A percentile compares a stretch with the other conserved stretches of the same genome.
These are phyloP conservation scores for Pseudopipra pipra DNA, from an alignment of 2,113 vertebrate genomes.

Conservation along the genomic window DNA sequence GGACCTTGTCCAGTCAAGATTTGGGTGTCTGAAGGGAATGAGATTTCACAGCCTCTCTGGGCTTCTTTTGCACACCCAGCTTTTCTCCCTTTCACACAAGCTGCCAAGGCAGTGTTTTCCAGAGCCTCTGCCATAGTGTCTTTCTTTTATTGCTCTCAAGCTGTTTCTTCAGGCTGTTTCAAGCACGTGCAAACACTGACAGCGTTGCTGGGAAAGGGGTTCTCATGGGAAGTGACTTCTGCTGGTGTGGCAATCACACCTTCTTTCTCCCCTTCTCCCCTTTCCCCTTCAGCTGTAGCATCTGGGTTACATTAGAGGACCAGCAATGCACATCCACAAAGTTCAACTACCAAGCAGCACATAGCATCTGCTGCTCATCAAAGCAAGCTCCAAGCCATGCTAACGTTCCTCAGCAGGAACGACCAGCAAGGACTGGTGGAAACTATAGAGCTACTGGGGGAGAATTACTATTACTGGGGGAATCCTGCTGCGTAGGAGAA, in stretches of 20 bases:
- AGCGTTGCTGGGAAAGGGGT: rapidly evolving
- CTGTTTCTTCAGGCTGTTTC: background rate
- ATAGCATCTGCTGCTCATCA: background rate
- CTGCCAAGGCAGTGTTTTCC: background rate
- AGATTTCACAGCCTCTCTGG: background rate
- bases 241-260: background rate
- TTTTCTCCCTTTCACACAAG: background rate
- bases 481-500: background rate
- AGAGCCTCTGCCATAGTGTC: background rate
- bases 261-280: background rate
- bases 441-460: background rate
- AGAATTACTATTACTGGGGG: background rate
- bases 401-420: rapidly evolving
- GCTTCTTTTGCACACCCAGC: background rate
- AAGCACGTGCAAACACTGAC: background rate
- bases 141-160: background rate
- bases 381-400: background rate
- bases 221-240: background rate
- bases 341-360: background rate
- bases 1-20: background rate
- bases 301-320: background rate
- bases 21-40: background rate
- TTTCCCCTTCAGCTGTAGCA: background rate
- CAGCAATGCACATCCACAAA: background rate
- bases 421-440: background rate